Percentiles rank a stretch among this genome's conserved stretches.
phyloP scores from a whole-genome alignment of 2,113 vertebrate species.

The Arizona elegans region DNA sequence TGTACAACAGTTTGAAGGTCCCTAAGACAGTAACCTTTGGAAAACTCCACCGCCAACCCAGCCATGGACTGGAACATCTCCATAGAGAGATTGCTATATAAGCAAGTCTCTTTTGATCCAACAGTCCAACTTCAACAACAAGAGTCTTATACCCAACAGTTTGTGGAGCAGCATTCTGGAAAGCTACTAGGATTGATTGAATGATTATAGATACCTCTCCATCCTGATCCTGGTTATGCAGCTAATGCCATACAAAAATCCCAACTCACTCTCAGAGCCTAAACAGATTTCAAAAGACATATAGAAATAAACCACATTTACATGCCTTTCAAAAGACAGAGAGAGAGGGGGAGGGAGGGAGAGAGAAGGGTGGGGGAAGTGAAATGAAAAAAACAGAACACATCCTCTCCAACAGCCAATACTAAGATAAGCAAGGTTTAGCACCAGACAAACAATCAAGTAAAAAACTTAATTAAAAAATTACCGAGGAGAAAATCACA shows the following conservation, averaged over 20 bases:
- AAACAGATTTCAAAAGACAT: not conserved
- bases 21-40: not conserved
- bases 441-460: not conserved
- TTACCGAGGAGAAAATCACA: not conserved
- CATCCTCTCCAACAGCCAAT: not conserved
- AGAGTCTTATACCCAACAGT: not conserved
- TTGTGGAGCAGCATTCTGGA: not conserved
- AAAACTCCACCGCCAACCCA: not conserved
- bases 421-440: not conserved
- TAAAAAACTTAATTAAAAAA: not conserved
- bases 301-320: not conserved
- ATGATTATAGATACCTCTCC: not conserved
- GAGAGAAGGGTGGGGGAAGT: fast-evolving
- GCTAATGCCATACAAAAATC: not conserved
- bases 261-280: not conserved
- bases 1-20: not conserved
- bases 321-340: not conserved
- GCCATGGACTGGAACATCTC: not conserved
- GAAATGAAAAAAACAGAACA: not conserved
- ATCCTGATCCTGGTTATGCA: not conserved
- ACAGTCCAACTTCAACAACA: not conserved
- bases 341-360: no score
- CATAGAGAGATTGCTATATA: not conserved
- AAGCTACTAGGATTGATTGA: not conserved
- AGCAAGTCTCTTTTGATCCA: not conserved